A percentile compares a stretch with the other conserved stretches of the same genome.
phyloP scores from a whole-genome alignment of 37 sponge, comb jelly and placozoan species.

The Cliona cf. orientalis region DNA sequence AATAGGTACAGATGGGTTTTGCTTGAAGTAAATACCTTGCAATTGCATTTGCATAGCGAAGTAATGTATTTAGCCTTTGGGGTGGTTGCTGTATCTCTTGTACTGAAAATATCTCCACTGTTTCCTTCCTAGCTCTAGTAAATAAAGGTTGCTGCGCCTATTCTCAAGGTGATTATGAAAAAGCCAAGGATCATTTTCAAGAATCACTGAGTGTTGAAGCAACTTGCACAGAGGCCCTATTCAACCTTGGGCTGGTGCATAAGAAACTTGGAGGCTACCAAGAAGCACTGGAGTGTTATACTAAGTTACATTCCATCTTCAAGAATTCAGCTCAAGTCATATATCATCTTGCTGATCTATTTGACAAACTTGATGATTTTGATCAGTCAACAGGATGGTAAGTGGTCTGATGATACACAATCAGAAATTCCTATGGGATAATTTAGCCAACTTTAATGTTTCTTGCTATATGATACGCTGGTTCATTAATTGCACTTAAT shows the following conservation, averaged over 20 bases:
- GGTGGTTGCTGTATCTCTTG: too few relatives aligned
- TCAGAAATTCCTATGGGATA: background rate
- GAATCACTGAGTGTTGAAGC: conserved; percentile 94
- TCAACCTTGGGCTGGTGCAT: conserved; percentile 89
- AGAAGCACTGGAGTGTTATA: conserved; percentile 84
- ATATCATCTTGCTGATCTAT: conserved; percentile 90
- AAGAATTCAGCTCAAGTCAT: conserved; percentile 82
- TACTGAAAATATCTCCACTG: too few relatives aligned
- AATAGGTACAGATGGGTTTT: too few relatives aligned
- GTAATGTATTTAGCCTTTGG: too few relatives aligned
- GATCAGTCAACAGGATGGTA: conserved; percentile 81
- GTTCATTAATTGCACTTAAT: too few relatives aligned
- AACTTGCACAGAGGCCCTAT: conserved; percentile 88
- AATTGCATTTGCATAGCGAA: too few relatives aligned
- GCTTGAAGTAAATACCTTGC: too few relatives aligned
- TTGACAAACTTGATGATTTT: conserved; percentile 81
- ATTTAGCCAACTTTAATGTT: background rate
- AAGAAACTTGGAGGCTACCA: conserved; percentile 65
- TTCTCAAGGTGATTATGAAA: conserved; percentile 64
- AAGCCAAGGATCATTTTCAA: conserved; percentile 84
- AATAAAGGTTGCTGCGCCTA: conserved; percentile 93
- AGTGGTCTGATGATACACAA: background rate
- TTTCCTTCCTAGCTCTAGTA: conserved; percentile 75
- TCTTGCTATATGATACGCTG: too few relatives aligned
- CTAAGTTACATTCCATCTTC: conserved; percentile 90